Percentiles rank a stretch among this genome's conserved stretches.
Conservation (phyloP, 2,888 invertebrate species). For the Eristalis pertinax region DNA sequence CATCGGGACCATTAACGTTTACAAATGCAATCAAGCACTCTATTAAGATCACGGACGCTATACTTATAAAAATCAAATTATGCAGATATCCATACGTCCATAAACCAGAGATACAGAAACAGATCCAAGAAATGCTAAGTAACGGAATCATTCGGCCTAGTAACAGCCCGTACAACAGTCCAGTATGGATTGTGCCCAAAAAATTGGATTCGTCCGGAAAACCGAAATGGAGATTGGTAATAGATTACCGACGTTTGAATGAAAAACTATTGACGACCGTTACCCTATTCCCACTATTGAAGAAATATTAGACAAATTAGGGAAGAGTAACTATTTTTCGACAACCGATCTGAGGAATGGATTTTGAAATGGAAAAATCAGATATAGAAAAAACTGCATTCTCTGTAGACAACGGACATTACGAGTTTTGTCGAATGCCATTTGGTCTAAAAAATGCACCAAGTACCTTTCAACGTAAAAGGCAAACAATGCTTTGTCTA, state of each 20-base stretch:
- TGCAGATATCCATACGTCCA: conserved; percentile 12
- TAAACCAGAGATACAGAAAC: conserved; percentile 1
- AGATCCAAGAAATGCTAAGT: conserved; percentile 23
- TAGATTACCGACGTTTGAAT: neutral
- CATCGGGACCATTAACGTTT: no score
- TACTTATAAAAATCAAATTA: neutral
- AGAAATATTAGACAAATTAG: neutral
- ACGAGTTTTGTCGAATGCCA: no score
- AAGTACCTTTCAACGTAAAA: neutral
- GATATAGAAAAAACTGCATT: neutral
- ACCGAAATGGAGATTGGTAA: conserved; percentile 24
- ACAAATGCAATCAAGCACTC: neutral
- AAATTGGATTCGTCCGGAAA: no score
- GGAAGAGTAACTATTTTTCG: neutral
- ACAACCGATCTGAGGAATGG: neutral
- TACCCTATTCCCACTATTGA: neutral
- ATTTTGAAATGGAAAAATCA: neutral
- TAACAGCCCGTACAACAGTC: no score
- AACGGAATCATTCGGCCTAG: neutral
- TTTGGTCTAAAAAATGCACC: neutral
- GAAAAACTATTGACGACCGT: neutral
- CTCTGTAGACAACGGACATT: neutral
- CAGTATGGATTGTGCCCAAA: no score
- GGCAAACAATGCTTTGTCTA: neutral
- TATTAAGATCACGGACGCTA: neutral